These are phyloP conservation scores for Magallana ariakensis DNA, from an alignment of 1,140 invertebrate species.

Conservation along the genomic window DNA sequence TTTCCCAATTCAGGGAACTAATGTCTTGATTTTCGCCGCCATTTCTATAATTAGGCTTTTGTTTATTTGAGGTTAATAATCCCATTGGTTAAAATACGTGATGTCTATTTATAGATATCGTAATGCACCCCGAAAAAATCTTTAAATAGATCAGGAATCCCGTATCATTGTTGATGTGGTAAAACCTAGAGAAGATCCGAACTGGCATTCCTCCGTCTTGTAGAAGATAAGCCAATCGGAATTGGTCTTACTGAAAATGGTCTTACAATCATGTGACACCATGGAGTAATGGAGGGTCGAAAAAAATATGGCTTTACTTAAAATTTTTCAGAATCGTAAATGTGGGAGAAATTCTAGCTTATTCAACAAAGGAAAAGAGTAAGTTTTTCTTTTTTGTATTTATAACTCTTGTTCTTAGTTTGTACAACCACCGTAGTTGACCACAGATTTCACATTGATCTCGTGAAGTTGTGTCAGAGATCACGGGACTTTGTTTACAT, in stretches of 20 bases:
- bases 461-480: background rate
- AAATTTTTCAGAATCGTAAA: slow-evolving; percentile 33
- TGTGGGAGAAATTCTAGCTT: background rate
- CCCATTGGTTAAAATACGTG: background rate
- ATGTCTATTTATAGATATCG: slow-evolving; percentile 9
- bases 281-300: background rate
- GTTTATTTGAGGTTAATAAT: background rate
- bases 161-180: background rate
- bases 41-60: too few relatives aligned
- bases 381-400: background rate
- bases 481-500: background rate
- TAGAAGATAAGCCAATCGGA: slow-evolving; percentile 31
- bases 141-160: slow-evolving; percentile 3
- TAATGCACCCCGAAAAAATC: background rate
- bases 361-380: slow-evolving; percentile 8
- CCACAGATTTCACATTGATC: background rate
- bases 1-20: too few relatives aligned
- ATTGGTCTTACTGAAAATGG: background rate
- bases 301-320: slow-evolving; percentile 15
- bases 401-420: background rate
- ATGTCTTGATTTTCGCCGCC: too few relatives aligned
- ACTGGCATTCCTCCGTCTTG: background rate
- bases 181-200: background rate
- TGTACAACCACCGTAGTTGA: background rate
- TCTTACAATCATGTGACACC: slow-evolving; percentile 28